Base-by-base conservation (phyloP, 1,140 invertebrate genomes). In the Caenorhabditis latens region DNA sequence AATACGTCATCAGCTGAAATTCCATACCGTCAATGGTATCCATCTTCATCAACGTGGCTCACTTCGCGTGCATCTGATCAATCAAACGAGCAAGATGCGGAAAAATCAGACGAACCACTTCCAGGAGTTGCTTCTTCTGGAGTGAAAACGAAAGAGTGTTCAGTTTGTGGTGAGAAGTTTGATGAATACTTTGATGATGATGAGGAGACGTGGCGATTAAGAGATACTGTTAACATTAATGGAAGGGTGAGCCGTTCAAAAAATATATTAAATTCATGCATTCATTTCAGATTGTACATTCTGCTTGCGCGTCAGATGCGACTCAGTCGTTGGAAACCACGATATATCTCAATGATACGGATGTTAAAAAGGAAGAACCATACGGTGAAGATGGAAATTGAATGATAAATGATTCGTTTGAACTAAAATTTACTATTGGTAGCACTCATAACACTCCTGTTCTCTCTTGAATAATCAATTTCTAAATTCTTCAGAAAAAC, bases 121-220 rank as follows among this genome's bases (percentile, higher is more conserved):
- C 71, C 71, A 13, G 71, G 71, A 50, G 71, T 79, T 19, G 71
- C 46, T 13, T 79, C 48, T 67, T 55, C 46, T 67, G 63, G 84
- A 3, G 40, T 55, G 5, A 83, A 83, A 21, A 58, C 55, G 11
- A 87, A 85, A 79, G 87, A 89, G 32, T 92, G 91, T 71, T 65
- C 71, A 43, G 91, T 91, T 7, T 92, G 91, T 84, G 85, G 88
- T 48, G 91, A 92, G 84, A 84, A 88, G n/a, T 92, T 92, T 86
- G 88, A 90, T 24, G 91, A 92, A 55, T 92, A 92, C 67, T 92
- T 50, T 55, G 91, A 92, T 55, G 87, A 90, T 13, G 91, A 92
- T 55, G 88, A 88, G 21, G 91, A 92, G 53, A 88, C 79, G 21
- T 92, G 91, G 91, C 75, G 86, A 57, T 86, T 92, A 24, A 84